Percentiles rank a stretch among this genome's conserved stretches.
Evolutionary conservation across 2,797 vertebrate species (phyloP).

Genomic region (Pipistrellus pygmaeus): DNA sequence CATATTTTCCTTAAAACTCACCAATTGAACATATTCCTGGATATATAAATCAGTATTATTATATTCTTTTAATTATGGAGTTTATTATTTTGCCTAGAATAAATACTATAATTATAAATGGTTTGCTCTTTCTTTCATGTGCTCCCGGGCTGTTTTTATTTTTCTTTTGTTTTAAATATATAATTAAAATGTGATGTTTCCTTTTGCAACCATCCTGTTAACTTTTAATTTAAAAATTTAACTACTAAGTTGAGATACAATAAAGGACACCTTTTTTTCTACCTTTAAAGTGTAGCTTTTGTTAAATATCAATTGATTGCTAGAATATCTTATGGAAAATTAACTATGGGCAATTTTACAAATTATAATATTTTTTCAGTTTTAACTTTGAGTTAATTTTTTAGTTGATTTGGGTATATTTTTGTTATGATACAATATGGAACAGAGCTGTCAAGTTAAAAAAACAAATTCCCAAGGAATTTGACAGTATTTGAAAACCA

Average conservation of each 20-base stretch:
- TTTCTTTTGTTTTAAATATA: constrained; percentile 26
- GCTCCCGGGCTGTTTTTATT: background rate
- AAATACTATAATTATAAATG: background rate
- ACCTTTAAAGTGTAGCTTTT: background rate
- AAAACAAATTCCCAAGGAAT: constrained; percentile 15
- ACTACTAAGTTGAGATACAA: background rate
- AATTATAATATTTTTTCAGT: background rate
- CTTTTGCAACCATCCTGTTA: background rate
- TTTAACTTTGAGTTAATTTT: constrained; percentile 33
- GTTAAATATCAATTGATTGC: background rate
- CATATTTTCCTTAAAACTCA: constrained; percentile 5
- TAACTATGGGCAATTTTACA: background rate
- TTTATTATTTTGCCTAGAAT: constrained; percentile 39
- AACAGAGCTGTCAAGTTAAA: background rate
- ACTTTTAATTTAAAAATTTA: background rate
- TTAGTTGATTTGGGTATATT: constrained; percentile 16
- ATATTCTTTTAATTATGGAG: background rate
- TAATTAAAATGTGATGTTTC: background rate
- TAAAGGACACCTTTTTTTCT: background rate
- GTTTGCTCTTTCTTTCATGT: background rate
- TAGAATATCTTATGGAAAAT: constrained; percentile 34
- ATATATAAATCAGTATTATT: background rate
- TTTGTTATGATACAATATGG: background rate
- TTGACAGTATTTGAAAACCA: constrained; percentile 57
- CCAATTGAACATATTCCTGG: background rate